Evolutionary conservation across 2,113 vertebrate genomes (phyloP).

Genomic region (Thamnaconus septentrionalis): DNA sequence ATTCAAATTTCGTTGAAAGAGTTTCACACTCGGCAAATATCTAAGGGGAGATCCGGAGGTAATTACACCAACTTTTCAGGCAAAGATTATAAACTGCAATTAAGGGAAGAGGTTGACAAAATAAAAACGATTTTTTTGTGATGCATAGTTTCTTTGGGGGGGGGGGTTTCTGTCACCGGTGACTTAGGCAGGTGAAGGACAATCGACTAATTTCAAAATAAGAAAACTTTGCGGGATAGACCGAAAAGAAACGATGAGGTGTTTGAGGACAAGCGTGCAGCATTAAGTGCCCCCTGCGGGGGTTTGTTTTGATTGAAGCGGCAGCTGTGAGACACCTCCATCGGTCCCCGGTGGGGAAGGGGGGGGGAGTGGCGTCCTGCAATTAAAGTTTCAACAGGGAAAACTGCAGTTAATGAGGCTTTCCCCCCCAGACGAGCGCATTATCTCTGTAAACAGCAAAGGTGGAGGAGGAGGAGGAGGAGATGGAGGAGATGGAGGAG

Average conservation of each 20-base stretch:
- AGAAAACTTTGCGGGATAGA: slow-evolving; percentile 21
- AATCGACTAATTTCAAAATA: slow-evolving; percentile 20
- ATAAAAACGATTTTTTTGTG: slow-evolving; percentile 7
- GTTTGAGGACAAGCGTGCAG: slow-evolving; percentile 17
- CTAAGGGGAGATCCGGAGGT: slow-evolving; percentile 7
- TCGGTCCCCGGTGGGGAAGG: slow-evolving; percentile 19
- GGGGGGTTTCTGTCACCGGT: slow-evolving; percentile 9
- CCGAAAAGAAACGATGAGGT: slow-evolving; percentile 10
- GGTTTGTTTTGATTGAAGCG: slow-evolving; percentile 35
- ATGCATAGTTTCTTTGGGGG: no score
- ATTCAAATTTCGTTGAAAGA: not conserved
- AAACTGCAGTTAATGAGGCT: slow-evolving; percentile 21
- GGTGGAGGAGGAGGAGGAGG: no score
- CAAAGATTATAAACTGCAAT: slow-evolving; percentile 5
- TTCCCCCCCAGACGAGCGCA: slow-evolving; percentile 25
- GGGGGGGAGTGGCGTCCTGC: slow-evolving; percentile 12
- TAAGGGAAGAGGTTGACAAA: slow-evolving; percentile 14
- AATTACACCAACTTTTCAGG: slow-evolving; percentile 22
- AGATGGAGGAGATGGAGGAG: no score
- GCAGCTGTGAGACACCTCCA: slow-evolving; percentile 24
- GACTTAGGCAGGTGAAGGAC: slow-evolving; percentile 9
- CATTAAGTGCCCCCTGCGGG: slow-evolving; percentile 18
- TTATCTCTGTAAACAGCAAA: slow-evolving; percentile 50
- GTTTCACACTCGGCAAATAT: not conserved
- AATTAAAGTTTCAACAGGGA: slow-evolving; percentile 34